Conservation (phyloP, 2,797 vertebrate genomes). For the Gambusia yucatana region DNA sequence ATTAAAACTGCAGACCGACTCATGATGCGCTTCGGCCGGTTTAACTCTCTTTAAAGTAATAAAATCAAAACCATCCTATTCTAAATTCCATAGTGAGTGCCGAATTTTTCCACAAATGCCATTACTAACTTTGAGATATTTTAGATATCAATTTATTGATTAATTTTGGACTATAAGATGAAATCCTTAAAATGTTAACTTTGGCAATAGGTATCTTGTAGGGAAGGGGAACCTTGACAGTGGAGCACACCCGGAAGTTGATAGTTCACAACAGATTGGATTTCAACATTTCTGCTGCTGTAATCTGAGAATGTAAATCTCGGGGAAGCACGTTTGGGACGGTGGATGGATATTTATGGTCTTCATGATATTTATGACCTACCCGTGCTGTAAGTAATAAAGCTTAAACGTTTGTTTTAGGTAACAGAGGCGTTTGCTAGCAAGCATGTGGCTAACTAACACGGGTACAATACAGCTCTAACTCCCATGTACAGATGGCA, state of each 20-base stretch:
- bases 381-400: slow-evolving; percentile 47
- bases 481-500: too few species aligned
- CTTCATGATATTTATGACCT: not conserved
- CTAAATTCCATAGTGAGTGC: not conserved
- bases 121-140: fast-evolving
- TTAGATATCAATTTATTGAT: fast-evolving
- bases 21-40: not conserved
- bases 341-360: not conserved
- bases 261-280: not conserved
- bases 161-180: fast-evolving
- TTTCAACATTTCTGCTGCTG: not conserved
- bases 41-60: not conserved
- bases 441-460: not conserved
- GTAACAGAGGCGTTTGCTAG: not conserved
- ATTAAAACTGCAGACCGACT: not conserved
- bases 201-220: not conserved
- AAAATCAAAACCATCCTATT: not conserved
- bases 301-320: slow-evolving; percentile 13
- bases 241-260: slow-evolving; percentile 52
- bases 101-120: not conserved
- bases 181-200: not conserved
- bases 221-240: not conserved
- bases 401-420: not conserved
- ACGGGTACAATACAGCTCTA: not conserved
- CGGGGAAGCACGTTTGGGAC: not conserved